Percentiles rank a stretch among this genome's conserved stretches.
These are phyloP conservation scores for Tenodera sinensis DNA, from an alignment of 2,888 invertebrate genomes.

Conservation along the genomic window DNA sequence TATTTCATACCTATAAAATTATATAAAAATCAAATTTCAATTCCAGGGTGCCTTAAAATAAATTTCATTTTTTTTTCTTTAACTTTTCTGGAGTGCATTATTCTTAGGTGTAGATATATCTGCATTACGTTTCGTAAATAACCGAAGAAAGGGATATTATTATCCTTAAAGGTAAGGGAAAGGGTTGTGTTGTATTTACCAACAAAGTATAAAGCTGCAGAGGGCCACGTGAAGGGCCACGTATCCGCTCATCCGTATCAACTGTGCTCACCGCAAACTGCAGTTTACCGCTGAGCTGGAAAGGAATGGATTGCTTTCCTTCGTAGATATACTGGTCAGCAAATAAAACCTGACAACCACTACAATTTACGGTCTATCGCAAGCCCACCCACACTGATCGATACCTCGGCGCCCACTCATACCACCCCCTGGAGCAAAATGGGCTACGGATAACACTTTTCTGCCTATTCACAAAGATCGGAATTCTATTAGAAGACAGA, in stretches of 20 bases:
- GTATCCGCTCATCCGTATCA: background rate
- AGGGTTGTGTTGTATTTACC: too few relatives aligned
- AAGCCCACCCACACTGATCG: background rate
- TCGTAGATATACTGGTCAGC: background rate
- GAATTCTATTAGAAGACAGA: too few relatives aligned
- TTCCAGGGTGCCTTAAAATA: too few relatives aligned
- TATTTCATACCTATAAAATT: too few relatives aligned
- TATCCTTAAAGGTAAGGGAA: too few relatives aligned
- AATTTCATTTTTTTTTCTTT: too few relatives aligned
- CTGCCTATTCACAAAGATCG: background rate
- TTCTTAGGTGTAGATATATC: too few relatives aligned
- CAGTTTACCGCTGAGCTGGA: background rate
- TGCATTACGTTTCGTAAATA: too few relatives aligned
- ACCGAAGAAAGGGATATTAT: too few relatives aligned
- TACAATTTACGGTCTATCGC: background rate
- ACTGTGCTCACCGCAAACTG: background rate
- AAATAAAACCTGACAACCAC: background rate
- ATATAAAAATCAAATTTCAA: too few relatives aligned
- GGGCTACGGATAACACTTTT: background rate
- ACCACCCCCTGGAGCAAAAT: background rate
- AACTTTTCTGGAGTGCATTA: too few relatives aligned
- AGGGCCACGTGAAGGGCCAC: background rate
- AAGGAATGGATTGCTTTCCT: background rate
- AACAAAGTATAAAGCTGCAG: too few relatives aligned
- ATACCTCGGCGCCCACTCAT: background rate